Percentiles rank a stretch among this genome's conserved stretches.
Evolutionary conservation across 1,140 invertebrate species (phyloP).

Genomic region (Drosophila santomea): DNA sequence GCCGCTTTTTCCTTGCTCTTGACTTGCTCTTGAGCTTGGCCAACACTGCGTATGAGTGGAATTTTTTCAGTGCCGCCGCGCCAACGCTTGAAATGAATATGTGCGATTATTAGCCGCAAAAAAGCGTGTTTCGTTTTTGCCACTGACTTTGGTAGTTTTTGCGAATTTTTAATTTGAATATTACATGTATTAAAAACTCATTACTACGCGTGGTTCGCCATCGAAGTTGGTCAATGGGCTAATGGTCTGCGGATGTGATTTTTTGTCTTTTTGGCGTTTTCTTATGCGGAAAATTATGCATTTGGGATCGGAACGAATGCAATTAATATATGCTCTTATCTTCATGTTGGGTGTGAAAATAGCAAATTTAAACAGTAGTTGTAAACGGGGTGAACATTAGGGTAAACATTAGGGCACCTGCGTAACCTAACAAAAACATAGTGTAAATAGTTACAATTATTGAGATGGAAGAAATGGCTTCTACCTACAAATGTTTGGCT

Average conservation of each 20-base stretch:
- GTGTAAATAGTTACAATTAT: too few relatives aligned
- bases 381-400: too few relatives aligned
- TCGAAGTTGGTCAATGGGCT: constrained; percentile 78
- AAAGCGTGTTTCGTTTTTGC: constrained; percentile 66
- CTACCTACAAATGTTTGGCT: too few relatives aligned
- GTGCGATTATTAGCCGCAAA: constrained; percentile 69
- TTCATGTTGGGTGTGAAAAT: background rate
- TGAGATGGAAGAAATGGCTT: too few relatives aligned
- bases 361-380: too few relatives aligned
- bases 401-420: too few relatives aligned
- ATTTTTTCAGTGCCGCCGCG: constrained; percentile 50
- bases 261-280: background rate
- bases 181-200: constrained; percentile 82
- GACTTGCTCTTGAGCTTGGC: constrained; percentile 66
- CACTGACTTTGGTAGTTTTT: constrained; percentile 46
- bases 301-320: constrained; percentile 13
- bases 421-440: too few relatives aligned
- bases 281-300: constrained; percentile 31
- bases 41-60: constrained; percentile 71
- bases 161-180: constrained; percentile 76
- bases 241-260: constrained; percentile 61
- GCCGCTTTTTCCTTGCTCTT: constrained; percentile 59
- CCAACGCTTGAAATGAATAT: constrained; percentile 74
- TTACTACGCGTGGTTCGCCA: constrained; percentile 61
- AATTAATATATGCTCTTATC: background rate